Conservation (phyloP, 2,113 vertebrate genomes). For the Connochaetes taurinus region DNA sequence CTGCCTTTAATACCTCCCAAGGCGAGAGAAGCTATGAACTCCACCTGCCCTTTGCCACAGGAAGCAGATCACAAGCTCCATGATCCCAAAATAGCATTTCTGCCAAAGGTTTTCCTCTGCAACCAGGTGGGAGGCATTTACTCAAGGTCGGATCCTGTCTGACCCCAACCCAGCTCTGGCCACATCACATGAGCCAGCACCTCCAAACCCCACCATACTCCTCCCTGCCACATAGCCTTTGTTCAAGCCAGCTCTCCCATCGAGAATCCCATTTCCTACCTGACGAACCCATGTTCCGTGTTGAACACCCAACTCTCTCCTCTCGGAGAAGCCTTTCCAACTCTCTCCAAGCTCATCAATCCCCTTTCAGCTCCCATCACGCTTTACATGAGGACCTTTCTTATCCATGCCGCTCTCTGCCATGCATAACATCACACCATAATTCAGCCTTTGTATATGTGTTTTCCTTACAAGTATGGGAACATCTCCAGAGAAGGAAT, state of each 20-base stretch:
- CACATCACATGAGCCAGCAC: not conserved
- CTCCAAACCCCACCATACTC: not conserved
- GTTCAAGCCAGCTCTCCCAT: not conserved
- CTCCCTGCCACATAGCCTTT: not conserved
- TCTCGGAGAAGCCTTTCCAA: not conserved
- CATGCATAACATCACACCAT: rapidly evolving
- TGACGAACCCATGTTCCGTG: not conserved
- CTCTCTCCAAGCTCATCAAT: not conserved
- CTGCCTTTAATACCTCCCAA: not conserved
- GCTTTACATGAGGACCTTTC: not conserved
- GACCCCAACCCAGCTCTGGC: not conserved
- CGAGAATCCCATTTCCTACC: not conserved
- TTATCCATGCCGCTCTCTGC: not conserved
- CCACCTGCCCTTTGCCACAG: not conserved
- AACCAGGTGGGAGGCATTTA: not conserved
- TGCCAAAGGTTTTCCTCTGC: not conserved
- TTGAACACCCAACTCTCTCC: not conserved
- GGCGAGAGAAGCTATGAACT: not conserved
- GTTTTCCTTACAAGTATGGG: not conserved
- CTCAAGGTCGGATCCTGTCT: not conserved
- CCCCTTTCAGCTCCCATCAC: not conserved
- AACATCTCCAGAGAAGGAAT: constrained; percentile 14
- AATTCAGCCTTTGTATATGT: not conserved
- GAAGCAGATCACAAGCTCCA: not conserved
- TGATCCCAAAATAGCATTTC: not conserved